Evolutionary conservation across 2,888 invertebrate species (phyloP).

Genomic region (Itoplectis maculator): DNA sequence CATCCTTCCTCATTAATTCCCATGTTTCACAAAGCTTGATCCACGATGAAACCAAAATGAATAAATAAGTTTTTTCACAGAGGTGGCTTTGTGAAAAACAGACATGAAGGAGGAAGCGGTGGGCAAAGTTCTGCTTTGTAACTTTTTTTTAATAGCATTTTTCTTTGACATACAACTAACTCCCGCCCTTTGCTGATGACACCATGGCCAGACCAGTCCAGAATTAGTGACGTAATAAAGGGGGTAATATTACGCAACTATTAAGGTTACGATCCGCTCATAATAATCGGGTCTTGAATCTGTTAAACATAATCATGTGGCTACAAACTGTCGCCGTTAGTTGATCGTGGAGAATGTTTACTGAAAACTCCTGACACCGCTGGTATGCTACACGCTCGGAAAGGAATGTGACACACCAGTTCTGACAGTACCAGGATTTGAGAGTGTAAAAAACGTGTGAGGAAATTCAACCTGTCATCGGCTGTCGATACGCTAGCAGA

Average conservation of each 20-base stretch:
- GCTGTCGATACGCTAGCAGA: constrained; percentile 63
- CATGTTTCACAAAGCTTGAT: no score
- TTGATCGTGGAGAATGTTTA: not conserved
- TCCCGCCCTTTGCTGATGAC: not conserved
- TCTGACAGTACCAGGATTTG: constrained; percentile 38
- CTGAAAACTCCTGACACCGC: constrained; percentile 25
- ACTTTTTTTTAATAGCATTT: no score
- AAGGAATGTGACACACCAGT: constrained; percentile 24
- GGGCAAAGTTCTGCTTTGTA: no score
- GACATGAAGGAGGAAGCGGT: no score
- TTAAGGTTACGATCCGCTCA: not conserved
- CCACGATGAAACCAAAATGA: no score
- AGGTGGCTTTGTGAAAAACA: no score
- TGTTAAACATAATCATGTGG: not conserved
- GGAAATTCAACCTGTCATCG: constrained; percentile 67
- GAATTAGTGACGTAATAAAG: not conserved
- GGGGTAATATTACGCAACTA: not conserved
- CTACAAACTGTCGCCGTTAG: not conserved
- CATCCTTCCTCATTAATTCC: no score
- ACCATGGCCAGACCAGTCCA: no score
- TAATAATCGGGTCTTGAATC: not conserved
- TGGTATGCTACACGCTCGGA: constrained; percentile 4
- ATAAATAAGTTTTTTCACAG: no score
- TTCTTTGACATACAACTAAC: not conserved
- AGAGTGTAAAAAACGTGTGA: constrained; percentile 58